Base-by-base conservation (phyloP, 2,797 vertebrate species). In the Coregonus ussuriensis region DNA sequence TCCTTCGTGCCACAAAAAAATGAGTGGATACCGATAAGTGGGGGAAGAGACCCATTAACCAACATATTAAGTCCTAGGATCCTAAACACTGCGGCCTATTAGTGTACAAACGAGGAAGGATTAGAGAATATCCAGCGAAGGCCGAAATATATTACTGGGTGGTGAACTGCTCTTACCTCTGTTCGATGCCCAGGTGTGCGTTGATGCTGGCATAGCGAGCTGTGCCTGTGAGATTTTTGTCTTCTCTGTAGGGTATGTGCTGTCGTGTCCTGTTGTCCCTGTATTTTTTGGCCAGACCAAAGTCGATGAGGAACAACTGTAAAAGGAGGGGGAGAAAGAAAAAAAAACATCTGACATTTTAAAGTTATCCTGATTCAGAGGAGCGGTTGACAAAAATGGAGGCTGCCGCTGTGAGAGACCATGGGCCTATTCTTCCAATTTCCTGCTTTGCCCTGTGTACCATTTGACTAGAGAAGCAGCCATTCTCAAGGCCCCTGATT, bases 171-270 rank as follows among this genome's bases (percentile, higher is more conserved):
- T 85, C 91, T 91, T 79, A 99, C 98, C 98, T 99, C 91, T 99
- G 98, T 91, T 99, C 98, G 85, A 99, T 99, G 89, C 98, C 98
- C 91, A 99, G 94, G 77, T 99, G 98, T 89, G 98, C 98, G 80
- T 99, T 99, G 93, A 99, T 99, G 91, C 97, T 99, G 90, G 98
- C 98, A n/a, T 99, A 99, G 71, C 98, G 98, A 80, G 98, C 98
- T 77, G 98, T 99, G 92, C 98, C 98, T 80, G 98, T 99, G 87
- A 99, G 95, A 84, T 99, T 99, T 95, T 99, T 99, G 95, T 99
- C 98, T 98, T 99, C 98, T 98, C 98, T 98, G 94, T 99, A 99
- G 18, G 98, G 98, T 96, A 99, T 99, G 93, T 99, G 98, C 92
- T 99, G 98, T 88, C 98, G 95, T 93, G 98, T 99, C 93, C 98